Percentiles rank a stretch among this genome's conserved stretches.
These are phyloP conservation scores for Pitta sordida DNA, from an alignment of 2,113 vertebrate species.

Conservation along the genomic window DNA sequence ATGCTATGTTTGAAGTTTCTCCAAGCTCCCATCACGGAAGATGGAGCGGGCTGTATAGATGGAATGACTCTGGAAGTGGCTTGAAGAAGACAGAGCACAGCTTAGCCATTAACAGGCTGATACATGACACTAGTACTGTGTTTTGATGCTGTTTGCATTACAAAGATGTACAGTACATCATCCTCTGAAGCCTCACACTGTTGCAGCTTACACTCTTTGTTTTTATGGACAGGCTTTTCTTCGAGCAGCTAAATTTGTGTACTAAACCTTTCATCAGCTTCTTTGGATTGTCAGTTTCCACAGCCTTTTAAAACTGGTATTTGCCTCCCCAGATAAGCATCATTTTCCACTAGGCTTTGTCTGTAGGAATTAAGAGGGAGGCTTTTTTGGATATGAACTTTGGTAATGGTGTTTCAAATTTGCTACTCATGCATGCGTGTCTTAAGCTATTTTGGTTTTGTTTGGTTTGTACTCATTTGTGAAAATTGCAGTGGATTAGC, in stretches of 20 bases:
- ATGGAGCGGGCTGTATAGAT: neutral
- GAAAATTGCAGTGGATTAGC: neutral
- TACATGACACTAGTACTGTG: fast-evolving
- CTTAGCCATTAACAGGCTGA: neutral
- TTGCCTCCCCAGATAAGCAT: neutral
- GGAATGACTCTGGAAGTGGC: neutral
- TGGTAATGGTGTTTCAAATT: neutral
- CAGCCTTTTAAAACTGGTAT: neutral
- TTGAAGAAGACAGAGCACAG: neutral
- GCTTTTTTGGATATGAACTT: neutral
- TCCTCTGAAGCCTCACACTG: neutral
- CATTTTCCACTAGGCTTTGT: neutral
- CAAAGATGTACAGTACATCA: fast-evolving
- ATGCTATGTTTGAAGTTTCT: neutral
- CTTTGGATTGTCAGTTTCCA: neutral
- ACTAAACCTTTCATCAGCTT: neutral
- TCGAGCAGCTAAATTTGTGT: neutral
- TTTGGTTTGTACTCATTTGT: neutral
- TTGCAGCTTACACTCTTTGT: neutral
- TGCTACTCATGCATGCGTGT: neutral
- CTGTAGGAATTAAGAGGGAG: neutral
- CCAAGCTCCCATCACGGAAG: neutral
- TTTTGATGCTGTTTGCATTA: fast-evolving
- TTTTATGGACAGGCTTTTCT: neutral
- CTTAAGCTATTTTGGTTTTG: neutral